Conservation (phyloP, 2,888 invertebrate genomes). For the Cotesia congregata region DNA sequence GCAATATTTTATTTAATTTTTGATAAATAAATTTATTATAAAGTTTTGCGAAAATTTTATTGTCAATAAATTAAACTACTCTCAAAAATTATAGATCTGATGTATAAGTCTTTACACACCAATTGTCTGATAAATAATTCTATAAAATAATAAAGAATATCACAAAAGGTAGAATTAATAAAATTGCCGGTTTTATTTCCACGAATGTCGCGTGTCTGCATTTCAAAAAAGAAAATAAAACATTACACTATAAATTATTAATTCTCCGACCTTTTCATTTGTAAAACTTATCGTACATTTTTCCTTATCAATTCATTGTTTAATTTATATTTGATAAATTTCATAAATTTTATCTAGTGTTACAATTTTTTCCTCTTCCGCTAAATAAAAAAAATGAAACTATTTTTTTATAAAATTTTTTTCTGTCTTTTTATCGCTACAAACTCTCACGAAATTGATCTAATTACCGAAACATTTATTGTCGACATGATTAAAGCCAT, state of each 20-base stretch:
- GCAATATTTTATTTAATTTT: too few species aligned
- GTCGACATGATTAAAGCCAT: conserved; percentile 47
- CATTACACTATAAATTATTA: neutral
- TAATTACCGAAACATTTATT: conserved; percentile 47
- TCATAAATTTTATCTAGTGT: neutral
- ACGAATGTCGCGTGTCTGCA: neutral
- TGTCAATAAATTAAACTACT: too few species aligned
- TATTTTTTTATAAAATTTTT: conserved; percentile 24
- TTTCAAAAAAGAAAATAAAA: neutral
- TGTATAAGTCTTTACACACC: neutral
- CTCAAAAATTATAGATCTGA: neutral
- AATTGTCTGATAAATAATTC: neutral
- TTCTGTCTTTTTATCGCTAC: conserved; percentile 13
- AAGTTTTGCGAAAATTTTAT: too few species aligned
- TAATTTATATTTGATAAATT: neutral
- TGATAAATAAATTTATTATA: too few species aligned
- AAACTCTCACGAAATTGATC: conserved; percentile 42
- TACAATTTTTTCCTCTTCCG: too few species aligned
- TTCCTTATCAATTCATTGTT: neutral
- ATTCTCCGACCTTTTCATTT: neutral
- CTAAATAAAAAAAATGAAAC: neutral
- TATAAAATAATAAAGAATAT: neutral
- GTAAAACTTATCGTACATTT: neutral
- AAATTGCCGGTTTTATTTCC: neutral
- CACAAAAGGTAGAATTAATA: neutral